These are phyloP conservation scores for Sycon ciliatum DNA, from an alignment of 37 sponge, comb jelly and placozoan species.

Conservation along the genomic window DNA sequence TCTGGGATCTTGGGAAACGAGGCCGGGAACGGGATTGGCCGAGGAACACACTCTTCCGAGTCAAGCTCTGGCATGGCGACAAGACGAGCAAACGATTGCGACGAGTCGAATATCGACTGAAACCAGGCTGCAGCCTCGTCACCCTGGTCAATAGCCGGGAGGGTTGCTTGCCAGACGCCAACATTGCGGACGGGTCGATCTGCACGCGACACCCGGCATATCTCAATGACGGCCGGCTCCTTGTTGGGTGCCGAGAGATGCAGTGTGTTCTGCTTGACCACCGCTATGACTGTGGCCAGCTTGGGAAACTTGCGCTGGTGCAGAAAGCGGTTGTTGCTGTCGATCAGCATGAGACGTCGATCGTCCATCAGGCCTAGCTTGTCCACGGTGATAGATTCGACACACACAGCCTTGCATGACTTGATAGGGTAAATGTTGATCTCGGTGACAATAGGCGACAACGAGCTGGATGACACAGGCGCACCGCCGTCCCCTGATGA, in stretches of 20 bases:
- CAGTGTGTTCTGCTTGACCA: slow-evolving; percentile 10
- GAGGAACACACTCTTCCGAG: slow-evolving; percentile 5
- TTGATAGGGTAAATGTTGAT: slow-evolving; percentile 66
- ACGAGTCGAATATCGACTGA: slow-evolving; percentile 28
- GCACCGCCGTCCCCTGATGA: too few relatives aligned
- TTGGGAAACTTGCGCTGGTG: slow-evolving; percentile 54
- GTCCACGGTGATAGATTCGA: slow-evolving; percentile 33
- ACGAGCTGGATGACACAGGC: too few relatives aligned
- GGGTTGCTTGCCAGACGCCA: slow-evolving; percentile 43
- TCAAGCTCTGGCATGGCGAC: slow-evolving; percentile 24
- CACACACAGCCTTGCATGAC: slow-evolving; percentile 46
- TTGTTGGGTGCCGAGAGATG: slow-evolving; percentile 40
- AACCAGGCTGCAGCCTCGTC: slow-evolving; percentile 63
- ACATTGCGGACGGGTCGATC: slow-evolving; percentile 29
- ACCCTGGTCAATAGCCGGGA: slow-evolving; percentile 63
- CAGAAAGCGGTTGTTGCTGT: slow-evolving; percentile 46
- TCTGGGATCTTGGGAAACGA: slow-evolving; percentile 29
- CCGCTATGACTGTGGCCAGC: slow-evolving; percentile 43
- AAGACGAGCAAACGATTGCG: slow-evolving; percentile 12
- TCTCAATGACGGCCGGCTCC: slow-evolving; percentile 14
- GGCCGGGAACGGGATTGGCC: not conserved
- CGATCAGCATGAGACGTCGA: slow-evolving; percentile 61
- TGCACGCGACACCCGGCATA: slow-evolving; percentile 27
- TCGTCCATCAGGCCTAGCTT: slow-evolving; percentile 50
- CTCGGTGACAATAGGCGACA: slow-evolving; percentile 36